Percentiles rank a stretch among this genome's conserved stretches.
Evolutionary conservation across 2,113 vertebrate species (phyloP).

Genomic region (Percopsis transmontana): DNA sequence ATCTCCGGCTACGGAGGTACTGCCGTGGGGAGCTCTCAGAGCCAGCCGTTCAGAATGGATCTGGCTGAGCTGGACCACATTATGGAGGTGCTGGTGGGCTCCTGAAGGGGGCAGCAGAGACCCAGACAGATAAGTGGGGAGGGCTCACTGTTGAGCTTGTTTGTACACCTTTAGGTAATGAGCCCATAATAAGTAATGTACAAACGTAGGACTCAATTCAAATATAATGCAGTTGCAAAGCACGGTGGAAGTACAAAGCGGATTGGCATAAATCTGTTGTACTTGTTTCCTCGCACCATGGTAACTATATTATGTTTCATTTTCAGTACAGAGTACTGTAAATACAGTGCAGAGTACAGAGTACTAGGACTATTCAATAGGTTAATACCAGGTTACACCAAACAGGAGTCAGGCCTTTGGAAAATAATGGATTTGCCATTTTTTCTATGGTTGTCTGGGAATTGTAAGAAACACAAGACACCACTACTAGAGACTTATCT

Average conservation of each 20-base stretch:
- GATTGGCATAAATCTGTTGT: neutral
- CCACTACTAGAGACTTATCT: conserved; percentile 1
- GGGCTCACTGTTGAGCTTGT: neutral
- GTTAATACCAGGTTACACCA: neutral
- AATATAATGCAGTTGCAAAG: neutral
- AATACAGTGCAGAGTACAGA: neutral
- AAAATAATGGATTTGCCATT: neutral
- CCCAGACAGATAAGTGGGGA: neutral
- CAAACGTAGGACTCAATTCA: neutral
- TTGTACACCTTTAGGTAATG: conserved; percentile 17
- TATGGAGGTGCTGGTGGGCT: conserved; percentile 93
- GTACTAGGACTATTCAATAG: neutral
- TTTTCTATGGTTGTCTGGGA: conserved; percentile 2
- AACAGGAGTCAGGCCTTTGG: neutral
- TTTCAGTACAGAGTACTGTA: neutral
- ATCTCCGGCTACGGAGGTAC: conserved; percentile 81
- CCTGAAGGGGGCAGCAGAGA: conserved; percentile 66
- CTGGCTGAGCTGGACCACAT: conserved; percentile 92
- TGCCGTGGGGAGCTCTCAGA: conserved; percentile 61
- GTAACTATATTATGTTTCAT: neutral
- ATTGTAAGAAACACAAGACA: conserved; percentile 2
- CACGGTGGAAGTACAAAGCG: neutral
- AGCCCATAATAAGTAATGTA: neutral
- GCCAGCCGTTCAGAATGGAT: conserved; percentile 91
- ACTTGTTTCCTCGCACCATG: neutral